A percentile compares a stretch with the other conserved stretches of the same genome.
These are phyloP conservation scores for Discoglossus pictus DNA, from an alignment of 2,797 vertebrate genomes.

Conservation along the genomic window DNA sequence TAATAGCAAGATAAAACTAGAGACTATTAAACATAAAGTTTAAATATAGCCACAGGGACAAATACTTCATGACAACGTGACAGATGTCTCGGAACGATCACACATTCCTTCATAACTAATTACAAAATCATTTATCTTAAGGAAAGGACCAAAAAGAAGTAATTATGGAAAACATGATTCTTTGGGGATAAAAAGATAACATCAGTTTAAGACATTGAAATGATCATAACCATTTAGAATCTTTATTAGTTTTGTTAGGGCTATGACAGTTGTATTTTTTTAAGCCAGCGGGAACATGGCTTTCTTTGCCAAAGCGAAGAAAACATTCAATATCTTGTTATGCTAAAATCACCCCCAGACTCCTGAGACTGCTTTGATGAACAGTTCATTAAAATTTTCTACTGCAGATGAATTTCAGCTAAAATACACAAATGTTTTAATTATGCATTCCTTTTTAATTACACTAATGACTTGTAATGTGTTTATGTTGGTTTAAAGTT, in stretches of 20 bases:
- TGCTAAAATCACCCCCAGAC: constrained; percentile 74
- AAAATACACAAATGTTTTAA: constrained; percentile 85
- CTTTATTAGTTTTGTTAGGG: constrained; percentile 78
- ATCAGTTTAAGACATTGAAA: constrained; percentile 77
- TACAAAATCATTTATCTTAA: constrained; percentile 79
- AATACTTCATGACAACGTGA: constrained; percentile 80
- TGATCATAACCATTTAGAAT: constrained; percentile 78
- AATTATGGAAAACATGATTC: constrained; percentile 84
- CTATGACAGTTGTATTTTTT: constrained; percentile 69
- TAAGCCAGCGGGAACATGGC: constrained; percentile 65
- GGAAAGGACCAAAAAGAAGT: constrained; percentile 80
- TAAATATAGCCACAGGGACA: constrained; percentile 81
- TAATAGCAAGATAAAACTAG: constrained; percentile 77
- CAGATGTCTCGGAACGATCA: constrained; percentile 79
- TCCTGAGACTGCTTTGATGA: constrained; percentile 77
- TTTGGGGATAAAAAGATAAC: constrained; percentile 80
- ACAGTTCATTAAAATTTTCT: constrained; percentile 79
- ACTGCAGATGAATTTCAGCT: constrained; percentile 74
- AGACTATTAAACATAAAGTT: constrained; percentile 87
- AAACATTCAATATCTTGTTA: constrained; percentile 74
- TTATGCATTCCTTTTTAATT: constrained; percentile 82
- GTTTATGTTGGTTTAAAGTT: constrained; percentile 81
- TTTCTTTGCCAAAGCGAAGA: constrained; percentile 63
- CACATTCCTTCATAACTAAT: constrained; percentile 82
- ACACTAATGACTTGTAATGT: constrained; percentile 80